Conservation (phyloP, 2,888 invertebrate species). For the Frankliniella fusca region DNA sequence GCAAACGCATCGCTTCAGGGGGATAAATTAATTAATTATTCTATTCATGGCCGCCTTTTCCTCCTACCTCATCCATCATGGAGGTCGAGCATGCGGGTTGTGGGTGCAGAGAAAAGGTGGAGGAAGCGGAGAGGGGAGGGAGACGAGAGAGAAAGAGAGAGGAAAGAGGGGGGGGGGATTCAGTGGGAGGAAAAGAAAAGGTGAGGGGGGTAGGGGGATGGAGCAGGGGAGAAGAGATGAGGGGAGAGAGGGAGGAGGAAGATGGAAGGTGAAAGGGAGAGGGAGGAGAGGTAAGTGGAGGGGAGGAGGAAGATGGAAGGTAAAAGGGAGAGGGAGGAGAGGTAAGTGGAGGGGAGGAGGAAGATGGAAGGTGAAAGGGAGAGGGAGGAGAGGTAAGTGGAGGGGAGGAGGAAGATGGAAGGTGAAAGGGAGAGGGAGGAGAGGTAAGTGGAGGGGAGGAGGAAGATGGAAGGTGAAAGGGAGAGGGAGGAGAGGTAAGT, state of each 20-base stretch:
- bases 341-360: too few relatives aligned
- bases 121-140: not conserved
- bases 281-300: too few relatives aligned
- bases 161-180: too few relatives aligned
- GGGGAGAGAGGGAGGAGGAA: not conserved
- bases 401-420: not conserved
- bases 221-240: not conserved
- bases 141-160: not conserved
- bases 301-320: not conserved
- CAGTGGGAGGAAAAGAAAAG: not conserved
- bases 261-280: not conserved
- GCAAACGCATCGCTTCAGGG: not conserved
- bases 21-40: not conserved
- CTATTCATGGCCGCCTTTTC: not conserved
- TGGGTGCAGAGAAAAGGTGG: not conserved
- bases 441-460: too few relatives aligned
- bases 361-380: too few relatives aligned
- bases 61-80: not conserved
- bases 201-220: not conserved
- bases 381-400: not conserved
- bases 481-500: not conserved
- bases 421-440: too few relatives aligned
- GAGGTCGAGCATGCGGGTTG: not conserved
- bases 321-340: not conserved
- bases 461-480: not conserved